A percentile compares a stretch with the other conserved stretches of the same genome.
Conservation (phyloP, 92 coral and sea anemone genomes). For the Umimayanthus kanabou region DNA sequence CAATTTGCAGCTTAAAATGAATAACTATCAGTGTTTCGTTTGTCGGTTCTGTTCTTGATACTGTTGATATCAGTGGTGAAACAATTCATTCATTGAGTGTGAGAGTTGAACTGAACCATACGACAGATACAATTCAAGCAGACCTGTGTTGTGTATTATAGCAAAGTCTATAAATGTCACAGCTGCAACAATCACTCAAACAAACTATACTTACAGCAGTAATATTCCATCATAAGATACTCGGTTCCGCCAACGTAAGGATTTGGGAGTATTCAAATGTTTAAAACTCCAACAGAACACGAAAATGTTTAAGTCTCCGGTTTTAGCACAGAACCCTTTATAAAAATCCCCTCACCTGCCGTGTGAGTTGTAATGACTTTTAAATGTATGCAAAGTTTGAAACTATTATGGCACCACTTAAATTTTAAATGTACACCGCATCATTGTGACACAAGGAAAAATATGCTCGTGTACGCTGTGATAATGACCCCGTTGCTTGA, state of each 20-base stretch:
- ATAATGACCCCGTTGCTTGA: conserved; percentile 7
- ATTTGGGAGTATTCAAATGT: neutral
- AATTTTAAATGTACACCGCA: conserved; percentile 46
- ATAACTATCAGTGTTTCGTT: neutral
- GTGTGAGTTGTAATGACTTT: conserved; percentile 74
- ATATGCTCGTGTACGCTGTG: conserved; percentile 2
- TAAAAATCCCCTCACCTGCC: conserved; percentile 66
- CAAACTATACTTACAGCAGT: conserved; percentile 22
- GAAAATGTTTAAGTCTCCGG: neutral
- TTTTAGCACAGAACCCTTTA: conserved; percentile 1
- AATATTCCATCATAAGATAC: conserved; percentile 12
- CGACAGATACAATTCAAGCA: neutral
- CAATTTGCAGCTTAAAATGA: neutral
- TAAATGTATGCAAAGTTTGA: conserved; percentile 62
- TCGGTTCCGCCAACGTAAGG: neutral
- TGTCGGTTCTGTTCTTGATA: neutral
- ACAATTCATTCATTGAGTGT: neutral
- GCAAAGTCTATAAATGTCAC: neutral
- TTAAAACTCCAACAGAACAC: neutral
- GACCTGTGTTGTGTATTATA: conserved; percentile 23
- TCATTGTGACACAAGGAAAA: conserved; percentile 25
- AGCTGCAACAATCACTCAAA: conserved; percentile 20
- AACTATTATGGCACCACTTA: conserved; percentile 38
- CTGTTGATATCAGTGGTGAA: neutral
- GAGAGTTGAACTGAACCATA: neutral